A percentile compares a stretch with the other conserved stretches of the same genome.
These are phyloP conservation scores for Teleogryllus occipitalis DNA, from an alignment of 1,140 invertebrate species.

Conservation along the genomic window DNA sequence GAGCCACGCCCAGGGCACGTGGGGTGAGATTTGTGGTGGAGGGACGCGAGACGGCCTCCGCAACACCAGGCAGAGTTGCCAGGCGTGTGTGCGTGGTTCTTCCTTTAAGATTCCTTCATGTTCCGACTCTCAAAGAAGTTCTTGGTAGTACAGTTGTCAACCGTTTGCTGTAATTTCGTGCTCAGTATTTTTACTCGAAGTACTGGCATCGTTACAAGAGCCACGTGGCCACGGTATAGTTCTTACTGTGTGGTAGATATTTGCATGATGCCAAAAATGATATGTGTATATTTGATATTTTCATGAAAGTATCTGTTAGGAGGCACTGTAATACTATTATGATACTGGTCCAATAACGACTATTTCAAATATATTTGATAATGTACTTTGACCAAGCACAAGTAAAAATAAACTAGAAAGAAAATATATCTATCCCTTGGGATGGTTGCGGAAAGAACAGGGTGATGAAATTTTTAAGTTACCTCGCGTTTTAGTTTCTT, in stretches of 20 bases:
- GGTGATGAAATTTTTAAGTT: background rate
- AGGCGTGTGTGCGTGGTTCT: no score
- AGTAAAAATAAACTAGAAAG: background rate
- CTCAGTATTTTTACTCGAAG: no score
- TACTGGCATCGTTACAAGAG: background rate
- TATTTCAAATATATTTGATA: background rate
- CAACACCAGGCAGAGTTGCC: no score
- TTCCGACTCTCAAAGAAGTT: no score
- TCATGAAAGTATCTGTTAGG: background rate
- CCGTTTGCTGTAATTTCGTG: no score
- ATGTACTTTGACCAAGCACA: constrained; percentile 4
- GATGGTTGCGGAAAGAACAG: constrained; percentile 3
- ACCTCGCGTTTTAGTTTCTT: constrained; percentile 1
- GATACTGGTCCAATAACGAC: background rate
- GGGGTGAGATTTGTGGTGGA: no score
- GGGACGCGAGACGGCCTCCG: no score
- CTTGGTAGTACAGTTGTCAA: no score
- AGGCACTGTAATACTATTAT: background rate
- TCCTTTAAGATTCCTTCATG: no score
- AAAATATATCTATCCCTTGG: background rate
- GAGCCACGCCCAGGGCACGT: no score
- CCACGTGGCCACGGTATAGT: background rate
- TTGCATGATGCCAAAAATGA: background rate
- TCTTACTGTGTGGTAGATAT: background rate
- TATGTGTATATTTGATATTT: constrained; percentile 1